Conservation (phyloP, 2,797 vertebrate genomes). For the Arremon aurantiirostris region DNA sequence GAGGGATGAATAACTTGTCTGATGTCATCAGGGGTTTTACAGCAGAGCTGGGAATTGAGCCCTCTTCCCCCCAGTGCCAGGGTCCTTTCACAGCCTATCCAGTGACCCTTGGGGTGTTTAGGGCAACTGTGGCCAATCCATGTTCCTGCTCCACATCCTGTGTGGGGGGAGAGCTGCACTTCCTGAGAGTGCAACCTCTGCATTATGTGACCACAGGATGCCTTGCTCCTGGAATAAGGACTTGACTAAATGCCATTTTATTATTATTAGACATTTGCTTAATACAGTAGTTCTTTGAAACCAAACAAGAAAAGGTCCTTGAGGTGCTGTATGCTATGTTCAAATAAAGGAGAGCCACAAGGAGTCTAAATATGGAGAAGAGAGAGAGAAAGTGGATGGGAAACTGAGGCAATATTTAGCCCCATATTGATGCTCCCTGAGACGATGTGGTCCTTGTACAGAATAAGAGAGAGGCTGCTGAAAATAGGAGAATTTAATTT, state of each 20-base stretch:
- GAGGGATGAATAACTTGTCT: slow-evolving; percentile 1
- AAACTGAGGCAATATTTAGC: neutral
- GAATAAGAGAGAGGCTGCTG: neutral
- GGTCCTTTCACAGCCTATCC: slow-evolving; percentile 8
- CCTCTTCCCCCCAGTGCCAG: neutral
- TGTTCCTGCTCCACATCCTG: slow-evolving; percentile 8
- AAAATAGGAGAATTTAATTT: slow-evolving; percentile 38
- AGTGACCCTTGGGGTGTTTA: neutral
- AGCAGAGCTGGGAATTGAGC: neutral
- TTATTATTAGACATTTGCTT: slow-evolving; percentile 14
- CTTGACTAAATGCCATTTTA: slow-evolving; percentile 44
- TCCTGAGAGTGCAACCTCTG: neutral
- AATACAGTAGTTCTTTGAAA: slow-evolving; percentile 6
- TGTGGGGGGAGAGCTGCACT: neutral
- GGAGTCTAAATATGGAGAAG: neutral
- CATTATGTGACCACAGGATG: neutral
- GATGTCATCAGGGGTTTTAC: neutral
- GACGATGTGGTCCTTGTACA: too few species aligned
- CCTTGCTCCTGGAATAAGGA: neutral
- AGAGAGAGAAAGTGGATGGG: neutral
- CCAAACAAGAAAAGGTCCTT: neutral
- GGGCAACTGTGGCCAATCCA: neutral
- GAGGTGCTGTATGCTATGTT: neutral
- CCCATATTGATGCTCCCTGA: neutral
- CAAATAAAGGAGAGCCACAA: neutral